Percentiles rank a stretch among this genome's conserved stretches.
Evolutionary conservation across 2,797 vertebrate species (phyloP).

Genomic region (Sciaenops ocellatus): DNA sequence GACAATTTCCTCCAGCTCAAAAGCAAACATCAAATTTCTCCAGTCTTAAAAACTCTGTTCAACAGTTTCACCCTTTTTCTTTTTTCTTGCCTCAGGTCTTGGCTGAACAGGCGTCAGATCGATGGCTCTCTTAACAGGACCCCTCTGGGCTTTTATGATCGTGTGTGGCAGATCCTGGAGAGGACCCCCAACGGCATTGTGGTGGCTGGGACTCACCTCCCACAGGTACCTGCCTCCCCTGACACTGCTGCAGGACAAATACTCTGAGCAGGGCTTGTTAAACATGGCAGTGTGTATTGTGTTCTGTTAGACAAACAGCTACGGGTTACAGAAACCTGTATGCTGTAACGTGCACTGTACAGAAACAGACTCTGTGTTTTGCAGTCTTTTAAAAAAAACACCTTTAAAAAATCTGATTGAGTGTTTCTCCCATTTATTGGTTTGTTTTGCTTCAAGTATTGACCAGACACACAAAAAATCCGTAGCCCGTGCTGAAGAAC

Average conservation of each 20-base stretch:
- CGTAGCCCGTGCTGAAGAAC: neutral
- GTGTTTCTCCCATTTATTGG: neutral
- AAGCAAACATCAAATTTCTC: slow-evolving; percentile 3
- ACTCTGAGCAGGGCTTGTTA: neutral
- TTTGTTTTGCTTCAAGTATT: neutral
- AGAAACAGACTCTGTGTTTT: neutral
- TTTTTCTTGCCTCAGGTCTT: slow-evolving; percentile 84
- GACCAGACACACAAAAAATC: neutral
- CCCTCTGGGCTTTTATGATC: slow-evolving; percentile 95
- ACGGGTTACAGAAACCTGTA: no score
- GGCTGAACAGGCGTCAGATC: slow-evolving; percentile 94
- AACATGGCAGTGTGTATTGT: neutral
- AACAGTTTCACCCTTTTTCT: slow-evolving; percentile 1
- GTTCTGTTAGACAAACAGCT: slow-evolving; percentile 1
- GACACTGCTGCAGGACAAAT: slow-evolving; percentile 5
- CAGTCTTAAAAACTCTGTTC: slow-evolving; percentile 1
- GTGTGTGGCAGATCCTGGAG: slow-evolving; percentile 98
- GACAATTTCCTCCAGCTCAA: slow-evolving; percentile 38
- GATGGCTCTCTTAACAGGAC: slow-evolving; percentile 96
- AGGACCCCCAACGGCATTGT: slow-evolving; percentile 92
- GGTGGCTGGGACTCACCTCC: slow-evolving; percentile 91
- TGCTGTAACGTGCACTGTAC: neutral
- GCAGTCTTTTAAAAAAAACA: neutral
- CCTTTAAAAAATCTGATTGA: neutral
- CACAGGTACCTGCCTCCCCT: slow-evolving; percentile 87